Conservation (phyloP, 2,888 invertebrate genomes). For the Furcula furcula region DNA sequence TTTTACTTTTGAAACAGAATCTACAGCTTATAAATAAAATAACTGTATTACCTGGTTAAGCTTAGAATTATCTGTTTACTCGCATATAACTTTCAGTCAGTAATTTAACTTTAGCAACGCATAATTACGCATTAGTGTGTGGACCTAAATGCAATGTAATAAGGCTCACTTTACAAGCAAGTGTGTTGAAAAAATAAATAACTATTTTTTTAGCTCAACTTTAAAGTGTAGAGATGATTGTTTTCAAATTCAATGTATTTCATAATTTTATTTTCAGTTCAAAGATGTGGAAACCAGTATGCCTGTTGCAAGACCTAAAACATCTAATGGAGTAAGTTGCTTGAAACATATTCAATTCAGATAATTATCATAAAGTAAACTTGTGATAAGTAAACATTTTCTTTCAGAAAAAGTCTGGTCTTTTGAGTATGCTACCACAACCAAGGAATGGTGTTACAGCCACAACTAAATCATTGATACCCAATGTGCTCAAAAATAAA, state of each 20-base stretch:
- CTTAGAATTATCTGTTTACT: too few relatives aligned
- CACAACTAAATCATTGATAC: constrained; percentile 64
- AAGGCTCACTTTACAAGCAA: too few relatives aligned
- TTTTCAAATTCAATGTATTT: not conserved
- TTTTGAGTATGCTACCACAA: constrained; percentile 86
- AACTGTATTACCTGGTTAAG: too few relatives aligned
- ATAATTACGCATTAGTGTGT: too few relatives aligned
- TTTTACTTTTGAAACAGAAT: too few relatives aligned
- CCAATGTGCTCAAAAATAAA: constrained; percentile 70
- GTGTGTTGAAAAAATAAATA: too few relatives aligned
- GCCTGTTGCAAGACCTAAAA: constrained; percentile 64
- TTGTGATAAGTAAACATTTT: not conserved
- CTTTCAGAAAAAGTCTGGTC: constrained; percentile 83
- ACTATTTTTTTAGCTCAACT: too few relatives aligned
- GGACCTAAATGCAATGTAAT: too few relatives aligned
- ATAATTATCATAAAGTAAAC: not conserved
- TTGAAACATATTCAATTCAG: not conserved
- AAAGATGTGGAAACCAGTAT: constrained; percentile 79
- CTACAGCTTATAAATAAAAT: too few relatives aligned
- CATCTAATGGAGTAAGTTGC: constrained; percentile 70
- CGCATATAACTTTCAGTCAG: too few relatives aligned
- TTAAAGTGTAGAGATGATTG: too few relatives aligned
- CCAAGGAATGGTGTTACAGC: constrained; percentile 77
- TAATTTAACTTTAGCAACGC: too few relatives aligned
- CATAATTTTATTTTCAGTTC: constrained; percentile 69